These are phyloP conservation scores for Bedellia somnulentella DNA, from an alignment of 2,888 invertebrate species.

Conservation along the genomic window DNA sequence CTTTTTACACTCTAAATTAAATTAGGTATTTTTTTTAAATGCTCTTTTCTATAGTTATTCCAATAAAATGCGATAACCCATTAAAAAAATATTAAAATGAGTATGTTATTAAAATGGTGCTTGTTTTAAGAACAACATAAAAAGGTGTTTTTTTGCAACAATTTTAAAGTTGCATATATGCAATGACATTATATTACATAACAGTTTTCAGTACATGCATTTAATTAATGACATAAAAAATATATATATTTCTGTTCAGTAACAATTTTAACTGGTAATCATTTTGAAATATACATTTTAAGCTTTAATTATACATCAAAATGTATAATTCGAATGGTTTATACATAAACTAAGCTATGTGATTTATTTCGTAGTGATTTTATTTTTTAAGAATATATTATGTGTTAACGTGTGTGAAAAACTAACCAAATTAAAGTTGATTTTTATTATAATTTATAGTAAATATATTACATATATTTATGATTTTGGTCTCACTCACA, in stretches of 20 bases:
- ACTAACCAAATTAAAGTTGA: constrained; percentile 49
- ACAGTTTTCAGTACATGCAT: not conserved
- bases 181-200: not conserved
- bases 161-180: not conserved
- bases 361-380: constrained; percentile 41
- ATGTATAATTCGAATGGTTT: not conserved
- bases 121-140: too few species aligned
- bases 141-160: not conserved
- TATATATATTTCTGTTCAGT: not conserved
- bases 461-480: constrained; percentile 13
- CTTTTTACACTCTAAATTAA: too few species aligned
- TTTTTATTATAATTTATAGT: constrained; percentile 19
- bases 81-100: too few species aligned
- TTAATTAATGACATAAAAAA: not conserved
- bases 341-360: constrained; percentile 11
- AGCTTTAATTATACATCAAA: not conserved
- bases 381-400: constrained; percentile 29
- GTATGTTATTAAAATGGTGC: too few species aligned
- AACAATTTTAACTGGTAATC: not conserved
- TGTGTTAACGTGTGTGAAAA: constrained; percentile 17
- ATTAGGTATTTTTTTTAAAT: too few species aligned
- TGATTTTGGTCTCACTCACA: constrained; percentile 50
- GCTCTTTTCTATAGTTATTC: too few species aligned
- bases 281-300: not conserved
- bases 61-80: too few species aligned